A percentile compares a stretch with the other conserved stretches of the same genome.
Evolutionary conservation across 2,113 vertebrate species (phyloP).

Genomic region (Corythoichthys intestinalis): DNA sequence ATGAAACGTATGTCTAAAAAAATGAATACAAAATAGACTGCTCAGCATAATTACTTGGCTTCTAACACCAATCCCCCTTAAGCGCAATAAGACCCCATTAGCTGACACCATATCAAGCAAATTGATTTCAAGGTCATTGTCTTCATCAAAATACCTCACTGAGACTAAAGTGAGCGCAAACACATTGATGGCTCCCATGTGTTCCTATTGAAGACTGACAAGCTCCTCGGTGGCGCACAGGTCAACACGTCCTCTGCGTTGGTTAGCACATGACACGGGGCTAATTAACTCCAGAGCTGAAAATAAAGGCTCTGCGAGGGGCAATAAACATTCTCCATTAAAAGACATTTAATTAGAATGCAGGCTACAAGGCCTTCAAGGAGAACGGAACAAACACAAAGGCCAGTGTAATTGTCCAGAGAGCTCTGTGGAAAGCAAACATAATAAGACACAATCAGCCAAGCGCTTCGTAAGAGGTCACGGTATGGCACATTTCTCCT

Average conservation of each 20-base stretch:
- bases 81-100: constrained; percentile 1
- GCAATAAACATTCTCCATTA: constrained; percentile 64
- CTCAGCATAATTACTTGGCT: constrained; percentile 11
- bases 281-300: constrained; percentile 61
- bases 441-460: constrained; percentile 50
- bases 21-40: constrained; percentile 12
- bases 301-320: constrained; percentile 57
- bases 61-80: not conserved
- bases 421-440: constrained; percentile 46
- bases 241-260: constrained; percentile 50
- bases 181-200: not conserved
- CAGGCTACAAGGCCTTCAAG: constrained; percentile 60
- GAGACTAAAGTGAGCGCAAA: constrained; percentile 11
- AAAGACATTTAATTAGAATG: constrained; percentile 64
- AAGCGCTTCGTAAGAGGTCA: constrained; percentile 47
- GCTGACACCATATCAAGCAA: constrained; percentile 10
- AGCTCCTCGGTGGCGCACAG: constrained; percentile 24
- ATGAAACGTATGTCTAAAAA: not conserved
- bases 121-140: constrained; percentile 25
- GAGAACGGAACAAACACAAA: constrained; percentile 57
- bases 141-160: constrained; percentile 17
- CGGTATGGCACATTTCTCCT: constrained; percentile 32
- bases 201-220: constrained; percentile 21
- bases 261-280: constrained; percentile 50
- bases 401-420: constrained; percentile 57